Evolutionary conservation across 2,888 invertebrate genomes (phyloP).

Genomic region (Phlogophora meticulosa): DNA sequence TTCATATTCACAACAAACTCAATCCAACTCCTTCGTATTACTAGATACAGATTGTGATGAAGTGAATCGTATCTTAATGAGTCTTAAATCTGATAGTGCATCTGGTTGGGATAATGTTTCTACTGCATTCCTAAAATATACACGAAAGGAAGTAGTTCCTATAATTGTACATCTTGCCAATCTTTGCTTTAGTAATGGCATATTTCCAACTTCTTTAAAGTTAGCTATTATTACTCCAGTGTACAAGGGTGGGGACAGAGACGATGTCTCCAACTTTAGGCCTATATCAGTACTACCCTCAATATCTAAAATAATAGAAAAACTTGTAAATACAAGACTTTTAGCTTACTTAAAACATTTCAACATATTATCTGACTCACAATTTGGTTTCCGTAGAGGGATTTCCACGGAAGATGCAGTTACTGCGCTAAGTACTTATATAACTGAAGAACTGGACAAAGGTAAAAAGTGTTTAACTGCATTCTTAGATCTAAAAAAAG

Average conservation of each 20-base stretch:
- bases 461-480: too few relatives aligned
- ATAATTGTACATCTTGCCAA: too few relatives aligned
- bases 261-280: too few relatives aligned
- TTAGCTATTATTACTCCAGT: too few relatives aligned
- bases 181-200: not conserved
- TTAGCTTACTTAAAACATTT: not conserved
- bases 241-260: too few relatives aligned
- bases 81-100: conserved; percentile 7
- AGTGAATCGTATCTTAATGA: conserved; percentile 16
- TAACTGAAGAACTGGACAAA: too few relatives aligned
- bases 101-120: conserved; percentile 2
- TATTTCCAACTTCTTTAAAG: too few relatives aligned
- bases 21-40: conserved; percentile 5
- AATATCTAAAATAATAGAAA: too few relatives aligned
- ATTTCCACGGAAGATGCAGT: too few relatives aligned
- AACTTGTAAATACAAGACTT: not conserved
- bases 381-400: not conserved
- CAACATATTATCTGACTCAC: not conserved
- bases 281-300: too few relatives aligned
- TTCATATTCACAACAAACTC: not conserved
- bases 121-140: conserved; percentile 6
- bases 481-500: too few relatives aligned
- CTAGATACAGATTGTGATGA: conserved; percentile 2
- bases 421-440: too few relatives aligned
- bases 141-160: conserved; percentile 3